Base-by-base conservation (phyloP, 64 coral and sea anemone species). In the Montipora cactus region DNA sequence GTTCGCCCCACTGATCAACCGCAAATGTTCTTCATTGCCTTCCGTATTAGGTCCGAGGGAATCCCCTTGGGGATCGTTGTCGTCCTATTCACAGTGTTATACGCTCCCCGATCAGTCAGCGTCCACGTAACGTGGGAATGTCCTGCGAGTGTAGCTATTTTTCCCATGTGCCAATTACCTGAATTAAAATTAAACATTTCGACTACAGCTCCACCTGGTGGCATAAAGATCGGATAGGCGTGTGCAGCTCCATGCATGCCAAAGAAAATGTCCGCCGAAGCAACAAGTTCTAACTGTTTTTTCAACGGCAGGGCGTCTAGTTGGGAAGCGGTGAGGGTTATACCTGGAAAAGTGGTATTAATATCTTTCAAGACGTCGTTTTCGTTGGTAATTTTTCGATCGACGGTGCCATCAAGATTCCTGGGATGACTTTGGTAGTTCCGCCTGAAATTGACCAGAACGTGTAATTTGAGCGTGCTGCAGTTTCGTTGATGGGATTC, bases 191-290 rank as follows among this genome's bases (percentile, higher is more conserved):
- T 67, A 16, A 84, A 84, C 59, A 84, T 84, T 67, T 84, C 81
- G 8, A 84, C 22, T 5, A 84, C 81, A 9, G 59, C 81, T 48
- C 81, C 59, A 14, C 59, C 81, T 1, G 81, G 81, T 19, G 81
- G 28, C 81, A 84, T 84, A 11, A 84, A 84, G n/a, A 84, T 84
- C 4, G 81, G 44, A n/a, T 66, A 84, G 0, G 81, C 81, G 37
- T 84, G 81, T 5, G 81, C 81, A 5, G 81, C 59, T 47, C 81
- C 81, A 16, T 83, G 81, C 81, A 83, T 83, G 13, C 81, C 81
- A 15, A 83, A 83, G 15, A 83, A 83, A 67, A 83, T 83, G 59
- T 83, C 81, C 67, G 81, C 59, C 44, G 58, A 67, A 13, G 81
- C 22, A 67, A 83, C 59, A 15, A 83, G 23, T 67, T 83, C 81